Conservation (phyloP, 2,113 vertebrate genomes). For the Catharus fuscescens region DNA sequence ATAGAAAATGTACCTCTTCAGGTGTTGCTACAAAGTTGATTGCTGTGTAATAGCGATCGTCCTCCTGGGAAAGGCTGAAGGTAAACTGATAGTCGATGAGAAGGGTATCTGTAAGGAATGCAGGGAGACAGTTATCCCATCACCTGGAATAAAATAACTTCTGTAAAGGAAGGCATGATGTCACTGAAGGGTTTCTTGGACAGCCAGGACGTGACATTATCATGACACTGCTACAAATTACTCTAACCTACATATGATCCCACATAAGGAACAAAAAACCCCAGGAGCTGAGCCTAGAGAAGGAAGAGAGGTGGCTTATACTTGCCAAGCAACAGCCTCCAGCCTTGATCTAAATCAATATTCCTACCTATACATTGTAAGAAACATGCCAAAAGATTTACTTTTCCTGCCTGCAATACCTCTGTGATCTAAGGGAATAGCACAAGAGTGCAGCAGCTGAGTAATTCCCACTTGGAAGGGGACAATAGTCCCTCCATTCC, state of each 20-base stretch:
- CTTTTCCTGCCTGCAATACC: not conserved
- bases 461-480: not conserved
- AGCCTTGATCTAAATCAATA: not conserved
- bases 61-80: conserved; percentile 98
- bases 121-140: not conserved
- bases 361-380: not conserved
- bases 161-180: not conserved
- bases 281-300: not conserved
- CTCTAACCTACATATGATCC: not conserved
- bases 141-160: not conserved
- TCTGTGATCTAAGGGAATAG: not conserved
- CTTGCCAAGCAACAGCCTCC: not conserved
- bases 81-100: conserved; percentile 99
- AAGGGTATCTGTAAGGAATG: conserved; percentile 85
- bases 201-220: not conserved
- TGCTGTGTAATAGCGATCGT: conserved; percentile 96
- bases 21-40: conserved; percentile 99
- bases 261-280: not conserved
- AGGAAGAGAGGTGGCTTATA: not conserved
- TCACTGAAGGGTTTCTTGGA: not conserved
- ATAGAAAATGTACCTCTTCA: conserved; percentile 84
- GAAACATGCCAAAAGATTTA: not conserved
- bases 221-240: not conserved
- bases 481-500: fast-evolving
- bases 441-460: fast-evolving